Conservation (phyloP, 2,888 invertebrate genomes). For the Meiosimyza platycephala region DNA sequence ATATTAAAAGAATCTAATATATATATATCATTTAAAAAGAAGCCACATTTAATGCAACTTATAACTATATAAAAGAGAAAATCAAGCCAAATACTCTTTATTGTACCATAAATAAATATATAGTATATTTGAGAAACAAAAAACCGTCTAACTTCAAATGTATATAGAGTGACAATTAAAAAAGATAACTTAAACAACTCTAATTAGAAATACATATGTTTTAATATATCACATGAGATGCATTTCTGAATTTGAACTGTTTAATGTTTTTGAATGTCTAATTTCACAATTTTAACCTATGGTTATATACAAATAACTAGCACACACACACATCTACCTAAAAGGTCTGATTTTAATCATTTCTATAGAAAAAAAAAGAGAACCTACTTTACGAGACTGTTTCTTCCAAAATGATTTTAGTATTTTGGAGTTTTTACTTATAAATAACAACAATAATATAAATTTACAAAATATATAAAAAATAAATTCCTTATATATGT, state of each 20-base stretch:
- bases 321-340: slow-evolving; percentile 17
- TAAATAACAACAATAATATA: not conserved
- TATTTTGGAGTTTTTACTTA: slow-evolving; percentile 15
- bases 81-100: too few relatives aligned
- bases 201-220: not conserved
- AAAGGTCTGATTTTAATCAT: slow-evolving; percentile 25
- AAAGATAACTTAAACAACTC: not conserved
- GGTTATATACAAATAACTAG: slow-evolving; percentile 5
- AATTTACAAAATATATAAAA: too few relatives aligned
- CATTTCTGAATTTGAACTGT: not conserved
- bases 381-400: slow-evolving; percentile 20
- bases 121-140: not conserved
- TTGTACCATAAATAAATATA: not conserved
- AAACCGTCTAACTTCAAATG: not conserved
- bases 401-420: slow-evolving; percentile 9
- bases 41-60: too few relatives aligned
- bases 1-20: too few relatives aligned
- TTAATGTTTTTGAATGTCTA: not conserved
- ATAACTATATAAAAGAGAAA: too few relatives aligned
- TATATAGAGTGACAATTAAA: not conserved
- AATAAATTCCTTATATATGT: too few relatives aligned
- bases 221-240: not conserved
- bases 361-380: not conserved
- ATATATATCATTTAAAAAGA: too few relatives aligned
- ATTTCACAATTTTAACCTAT: not conserved